Evolutionary conservation across 2,888 invertebrate species (phyloP).

Genomic region (Theretra japonica): DNA sequence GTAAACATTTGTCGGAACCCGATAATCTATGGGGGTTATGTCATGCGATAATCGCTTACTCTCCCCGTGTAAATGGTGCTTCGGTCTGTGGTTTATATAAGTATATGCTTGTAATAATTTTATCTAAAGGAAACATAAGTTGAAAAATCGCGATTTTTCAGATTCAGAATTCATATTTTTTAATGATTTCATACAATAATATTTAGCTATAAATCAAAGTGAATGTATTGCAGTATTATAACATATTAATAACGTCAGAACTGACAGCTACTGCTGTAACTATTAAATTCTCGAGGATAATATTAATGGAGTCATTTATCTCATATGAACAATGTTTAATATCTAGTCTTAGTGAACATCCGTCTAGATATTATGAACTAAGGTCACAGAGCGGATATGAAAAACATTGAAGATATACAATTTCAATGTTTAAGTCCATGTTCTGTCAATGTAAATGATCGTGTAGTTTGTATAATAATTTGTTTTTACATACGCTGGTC

Average conservation of each 20-base stretch:
- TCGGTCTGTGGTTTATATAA: too few relatives aligned
- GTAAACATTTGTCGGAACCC: too few relatives aligned
- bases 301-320: slow-evolving; percentile 14
- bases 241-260: not conserved
- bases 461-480: not conserved
- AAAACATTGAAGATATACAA: slow-evolving; percentile 2
- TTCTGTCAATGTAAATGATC: slow-evolving; percentile 9
- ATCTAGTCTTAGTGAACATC: not conserved
- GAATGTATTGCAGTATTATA: not conserved
- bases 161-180: too few relatives aligned
- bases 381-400: not conserved
- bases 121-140: too few relatives aligned
- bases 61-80: too few relatives aligned
- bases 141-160: too few relatives aligned
- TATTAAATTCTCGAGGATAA: slow-evolving; percentile 11
- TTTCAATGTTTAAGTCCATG: not conserved
- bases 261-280: not conserved
- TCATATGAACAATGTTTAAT: not conserved
- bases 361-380: not conserved
- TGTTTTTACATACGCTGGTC: not conserved
- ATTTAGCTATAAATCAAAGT: slow-evolving; percentile 1
- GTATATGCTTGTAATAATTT: too few relatives aligned
- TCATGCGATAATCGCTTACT: too few relatives aligned
- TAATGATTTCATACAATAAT: slow-evolving; percentile 4
- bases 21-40: too few relatives aligned